Conservation (phyloP, 2,797 vertebrate genomes). For the Onychomys arenicola region DNA sequence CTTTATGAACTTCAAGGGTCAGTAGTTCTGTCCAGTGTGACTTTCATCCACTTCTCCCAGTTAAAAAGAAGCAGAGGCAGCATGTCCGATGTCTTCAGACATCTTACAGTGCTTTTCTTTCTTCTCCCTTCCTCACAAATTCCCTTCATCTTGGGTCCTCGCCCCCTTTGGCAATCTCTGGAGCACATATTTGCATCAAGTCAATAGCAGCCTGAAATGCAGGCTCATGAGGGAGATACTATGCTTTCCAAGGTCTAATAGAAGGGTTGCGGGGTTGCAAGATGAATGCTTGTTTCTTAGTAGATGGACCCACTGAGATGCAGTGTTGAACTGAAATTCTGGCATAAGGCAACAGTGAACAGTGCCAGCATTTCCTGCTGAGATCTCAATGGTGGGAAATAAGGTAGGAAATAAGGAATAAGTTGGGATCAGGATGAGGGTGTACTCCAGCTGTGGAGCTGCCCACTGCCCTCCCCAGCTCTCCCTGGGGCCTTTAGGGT, state of each 20-base stretch:
- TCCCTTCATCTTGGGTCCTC: neutral
- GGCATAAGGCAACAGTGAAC: neutral
- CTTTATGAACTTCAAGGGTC: neutral
- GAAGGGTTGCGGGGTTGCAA: neutral
- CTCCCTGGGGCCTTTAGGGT: no score
- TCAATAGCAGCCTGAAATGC: neutral
- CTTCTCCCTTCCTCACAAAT: fast-evolving
- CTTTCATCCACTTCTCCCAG: neutral
- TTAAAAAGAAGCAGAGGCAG: neutral
- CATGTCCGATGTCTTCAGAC: neutral
- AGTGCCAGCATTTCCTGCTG: neutral
- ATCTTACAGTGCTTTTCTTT: neutral
- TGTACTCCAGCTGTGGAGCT: neutral
- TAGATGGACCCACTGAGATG: neutral
- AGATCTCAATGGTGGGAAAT: neutral
- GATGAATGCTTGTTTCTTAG: neutral
- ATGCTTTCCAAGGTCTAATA: neutral
- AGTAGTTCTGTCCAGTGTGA: neutral
- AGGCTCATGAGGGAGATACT: no score
- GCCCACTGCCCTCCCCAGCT: neutral
- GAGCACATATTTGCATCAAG: neutral
- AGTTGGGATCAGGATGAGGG: neutral
- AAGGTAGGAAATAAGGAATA: neutral
- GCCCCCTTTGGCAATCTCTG: neutral
- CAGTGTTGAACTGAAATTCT: neutral